Percentiles rank a stretch among this genome's conserved stretches.
These are phyloP conservation scores for Chelon auratus DNA, from an alignment of 2,797 vertebrate genomes.

Conservation along the genomic window DNA sequence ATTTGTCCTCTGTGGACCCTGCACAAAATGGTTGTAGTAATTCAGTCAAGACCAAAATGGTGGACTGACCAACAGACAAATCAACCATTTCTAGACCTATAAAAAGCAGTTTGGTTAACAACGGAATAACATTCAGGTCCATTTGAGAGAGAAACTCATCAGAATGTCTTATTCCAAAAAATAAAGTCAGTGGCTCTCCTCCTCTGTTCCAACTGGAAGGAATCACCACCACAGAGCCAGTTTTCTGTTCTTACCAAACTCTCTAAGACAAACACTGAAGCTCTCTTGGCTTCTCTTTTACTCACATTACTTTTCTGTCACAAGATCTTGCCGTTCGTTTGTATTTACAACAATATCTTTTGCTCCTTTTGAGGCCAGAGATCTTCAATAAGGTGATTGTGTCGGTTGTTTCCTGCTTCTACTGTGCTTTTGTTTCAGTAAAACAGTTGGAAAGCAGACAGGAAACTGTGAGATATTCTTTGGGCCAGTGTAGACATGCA, in stretches of 20 bases:
- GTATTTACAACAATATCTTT: not conserved
- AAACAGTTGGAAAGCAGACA: constrained; percentile 22
- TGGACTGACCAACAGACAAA: not conserved
- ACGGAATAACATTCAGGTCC: not conserved
- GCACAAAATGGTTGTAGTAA: not conserved
- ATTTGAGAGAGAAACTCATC: not conserved
- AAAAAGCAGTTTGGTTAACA: not conserved
- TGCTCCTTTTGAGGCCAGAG: constrained; percentile 1
- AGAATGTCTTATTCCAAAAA: not conserved
- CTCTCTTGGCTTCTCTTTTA: not conserved
- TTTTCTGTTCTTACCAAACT: not conserved
- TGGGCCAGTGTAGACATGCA: constrained; percentile 27
- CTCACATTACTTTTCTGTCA: not conserved
- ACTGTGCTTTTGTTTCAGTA: constrained; percentile 11
- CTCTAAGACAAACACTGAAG: not conserved
- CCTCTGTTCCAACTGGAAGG: not conserved
- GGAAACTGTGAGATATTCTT: constrained; percentile 33
- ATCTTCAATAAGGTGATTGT: not conserved
- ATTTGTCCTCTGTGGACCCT: not conserved
- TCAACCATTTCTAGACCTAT: not conserved
- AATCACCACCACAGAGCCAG: constrained; percentile 1
- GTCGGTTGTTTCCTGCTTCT: constrained; percentile 2
- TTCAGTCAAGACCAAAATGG: not conserved
- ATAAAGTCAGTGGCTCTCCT: not conserved
- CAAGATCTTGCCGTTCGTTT: not conserved